phyloP scores from a whole-genome alignment of 2,113 vertebrate genomes.

The Tonatia bakeri region DNA sequence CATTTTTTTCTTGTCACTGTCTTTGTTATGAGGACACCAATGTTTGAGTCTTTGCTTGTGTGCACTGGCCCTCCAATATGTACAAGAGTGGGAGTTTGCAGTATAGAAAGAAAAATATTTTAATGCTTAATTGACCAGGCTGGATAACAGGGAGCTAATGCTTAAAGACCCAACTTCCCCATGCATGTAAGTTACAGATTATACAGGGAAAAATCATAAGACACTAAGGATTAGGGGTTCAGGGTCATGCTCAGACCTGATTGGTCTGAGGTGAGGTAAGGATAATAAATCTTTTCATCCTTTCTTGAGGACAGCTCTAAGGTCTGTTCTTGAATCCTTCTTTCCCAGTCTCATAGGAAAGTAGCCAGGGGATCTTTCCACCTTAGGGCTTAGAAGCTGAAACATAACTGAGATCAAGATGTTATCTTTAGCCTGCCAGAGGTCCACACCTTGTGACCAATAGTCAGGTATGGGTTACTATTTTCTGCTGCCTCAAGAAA shows the following conservation, averaged over 20 bases:
- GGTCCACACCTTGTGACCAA: neutral
- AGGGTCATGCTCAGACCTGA: neutral
- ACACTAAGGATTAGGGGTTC: neutral
- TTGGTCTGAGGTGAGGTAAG: neutral
- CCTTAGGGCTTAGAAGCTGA: neutral
- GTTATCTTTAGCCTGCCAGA: neutral
- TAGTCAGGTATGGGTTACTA: neutral
- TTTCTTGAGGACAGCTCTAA: neutral
- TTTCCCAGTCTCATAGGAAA: neutral
- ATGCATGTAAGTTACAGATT: neutral
- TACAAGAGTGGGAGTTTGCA: neutral
- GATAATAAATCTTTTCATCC: neutral
- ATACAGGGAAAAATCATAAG: neutral
- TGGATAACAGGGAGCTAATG: neutral
- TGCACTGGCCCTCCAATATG: neutral
- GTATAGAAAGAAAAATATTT: neutral
- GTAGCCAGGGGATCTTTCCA: neutral
- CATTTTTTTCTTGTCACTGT: neutral
- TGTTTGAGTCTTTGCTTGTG: neutral
- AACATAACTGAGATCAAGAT: neutral
- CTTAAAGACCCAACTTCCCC: neutral
- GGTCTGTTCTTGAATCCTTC: neutral
- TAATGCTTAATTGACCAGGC: neutral
- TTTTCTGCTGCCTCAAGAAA: neutral
- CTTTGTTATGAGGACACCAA: neutral